Evolutionary conservation across 2,888 invertebrate species (phyloP), one percentile per base, ranked within the genome.

Genomic region (Malthinus flaveolus): DNA sequence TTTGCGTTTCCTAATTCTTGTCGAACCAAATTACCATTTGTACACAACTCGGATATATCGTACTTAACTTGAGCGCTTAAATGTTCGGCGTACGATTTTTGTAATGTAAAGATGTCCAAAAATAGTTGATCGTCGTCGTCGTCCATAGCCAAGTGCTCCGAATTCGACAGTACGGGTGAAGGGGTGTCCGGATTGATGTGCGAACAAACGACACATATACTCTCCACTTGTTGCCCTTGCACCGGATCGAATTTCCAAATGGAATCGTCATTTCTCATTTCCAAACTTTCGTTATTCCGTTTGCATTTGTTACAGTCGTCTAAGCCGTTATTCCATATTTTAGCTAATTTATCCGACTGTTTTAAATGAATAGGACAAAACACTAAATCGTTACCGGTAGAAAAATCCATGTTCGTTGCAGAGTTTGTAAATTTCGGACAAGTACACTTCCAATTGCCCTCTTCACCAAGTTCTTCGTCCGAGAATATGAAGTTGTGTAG

Each of bases 81-180:
- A 64, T 59, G 75, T 59, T 75, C 77, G 71, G 80, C 78, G 75
- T 82, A 82, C 62, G 76, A 76, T 67, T 81, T 80, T 72, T 83
- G 84, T 71, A 84, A 79, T 68, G 80, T 82, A 73, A 83, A 81
- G 65, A 86, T 79, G 73, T 85, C 85, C 33, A 82, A 80, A 68
- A 86, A 77, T 72, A 86, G 76, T 78, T 85, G 84, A 73, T 85
- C 86, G 73, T 85, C 85, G 70, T 86, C 86, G 70, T 83, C 82
- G 64, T 80, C 78, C 66, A 82, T 74, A 72, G 85, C 85, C 39
- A 80, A 74, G 49, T 71, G 66, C 9, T 61, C 67, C 34, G 69
- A 70, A 23, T 71, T 68, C 44, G 65, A 50, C 23, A 59, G 69
- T 36, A 69, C 65, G 35, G 70, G 69, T 32, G 66, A 69, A 37